phyloP scores from a whole-genome alignment of 2,797 vertebrate species.

The Coregonus sp. region DNA sequence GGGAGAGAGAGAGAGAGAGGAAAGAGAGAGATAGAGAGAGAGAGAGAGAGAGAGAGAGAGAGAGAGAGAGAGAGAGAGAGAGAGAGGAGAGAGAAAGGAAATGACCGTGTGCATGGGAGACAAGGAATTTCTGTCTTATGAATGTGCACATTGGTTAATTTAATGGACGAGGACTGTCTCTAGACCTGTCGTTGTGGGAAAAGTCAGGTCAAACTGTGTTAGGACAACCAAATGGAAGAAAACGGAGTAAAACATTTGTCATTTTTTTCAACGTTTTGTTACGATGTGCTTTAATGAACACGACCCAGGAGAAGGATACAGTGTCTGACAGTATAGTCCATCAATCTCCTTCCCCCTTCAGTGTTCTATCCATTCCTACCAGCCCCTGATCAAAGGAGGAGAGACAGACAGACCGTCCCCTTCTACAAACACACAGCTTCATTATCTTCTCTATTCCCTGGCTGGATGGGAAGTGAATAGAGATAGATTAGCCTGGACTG shows the following conservation, averaged over 20 bases:
- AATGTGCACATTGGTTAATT: background rate
- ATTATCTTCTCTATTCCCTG: background rate
- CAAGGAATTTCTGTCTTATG: background rate
- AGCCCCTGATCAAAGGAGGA: no score
- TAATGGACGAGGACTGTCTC: background rate
- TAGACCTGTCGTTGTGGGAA: background rate
- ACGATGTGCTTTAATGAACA: no score
- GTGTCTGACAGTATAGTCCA: no score
- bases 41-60: no score
- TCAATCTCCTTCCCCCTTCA: no score
- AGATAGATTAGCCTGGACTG: slow-evolving; percentile 8
- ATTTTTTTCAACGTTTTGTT: no score
- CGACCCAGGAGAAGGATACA: no score
- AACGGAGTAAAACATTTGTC: no score
- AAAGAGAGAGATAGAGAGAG: no score
- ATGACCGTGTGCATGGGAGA: slow-evolving; percentile 28
- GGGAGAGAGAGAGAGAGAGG: no score
- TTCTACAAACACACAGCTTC: background rate
- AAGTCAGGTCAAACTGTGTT: background rate
- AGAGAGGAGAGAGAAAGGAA: slow-evolving; percentile 17
- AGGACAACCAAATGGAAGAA: background rate
- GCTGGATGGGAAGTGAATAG: slow-evolving; percentile 4
- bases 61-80: no score
- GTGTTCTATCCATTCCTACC: no score
- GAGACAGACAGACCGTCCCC: background rate